Conservation (phyloP, 2,888 invertebrate genomes). For the Drosophila heteroneura region DNA sequence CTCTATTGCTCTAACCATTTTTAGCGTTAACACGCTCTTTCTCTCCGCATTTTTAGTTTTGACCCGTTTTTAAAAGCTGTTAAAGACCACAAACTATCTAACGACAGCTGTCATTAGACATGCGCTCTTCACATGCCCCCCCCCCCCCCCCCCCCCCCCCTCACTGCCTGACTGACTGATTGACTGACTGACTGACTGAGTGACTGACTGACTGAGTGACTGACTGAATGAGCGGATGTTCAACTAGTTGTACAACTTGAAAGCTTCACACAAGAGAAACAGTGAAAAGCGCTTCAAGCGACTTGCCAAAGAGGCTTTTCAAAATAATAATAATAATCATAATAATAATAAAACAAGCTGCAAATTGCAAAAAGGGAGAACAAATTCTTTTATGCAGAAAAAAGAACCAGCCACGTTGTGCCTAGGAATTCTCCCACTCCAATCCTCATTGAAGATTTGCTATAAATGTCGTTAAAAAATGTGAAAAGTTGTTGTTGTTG, state of each 20-base stretch:
- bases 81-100: constrained; percentile 53
- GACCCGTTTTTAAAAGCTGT: constrained; percentile 63
- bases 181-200: constrained; percentile 10
- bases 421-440: constrained; percentile 14
- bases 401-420: constrained; percentile 22
- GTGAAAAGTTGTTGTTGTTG: constrained; percentile 8
- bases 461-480: constrained; percentile 48
- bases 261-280: constrained; percentile 75
- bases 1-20: constrained; percentile 23
- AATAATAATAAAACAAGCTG: constrained; percentile 29
- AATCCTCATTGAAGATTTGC: constrained; percentile 3
- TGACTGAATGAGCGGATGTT: constrained; percentile 35
- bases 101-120: constrained; percentile 43
- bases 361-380: constrained; percentile 18
- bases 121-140: not conserved
- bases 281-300: constrained; percentile 73
- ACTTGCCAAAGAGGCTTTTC: constrained; percentile 67
- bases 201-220: constrained; percentile 28
- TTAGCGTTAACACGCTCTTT: constrained; percentile 7
- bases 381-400: constrained; percentile 4
- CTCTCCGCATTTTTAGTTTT: constrained; percentile 42
- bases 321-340: constrained; percentile 14
- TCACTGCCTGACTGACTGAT: constrained; percentile 4
- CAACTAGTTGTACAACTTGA: constrained; percentile 58
- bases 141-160: not conserved